Conservation (phyloP, 2,797 vertebrate genomes). For the Catostomus latipinnis region DNA sequence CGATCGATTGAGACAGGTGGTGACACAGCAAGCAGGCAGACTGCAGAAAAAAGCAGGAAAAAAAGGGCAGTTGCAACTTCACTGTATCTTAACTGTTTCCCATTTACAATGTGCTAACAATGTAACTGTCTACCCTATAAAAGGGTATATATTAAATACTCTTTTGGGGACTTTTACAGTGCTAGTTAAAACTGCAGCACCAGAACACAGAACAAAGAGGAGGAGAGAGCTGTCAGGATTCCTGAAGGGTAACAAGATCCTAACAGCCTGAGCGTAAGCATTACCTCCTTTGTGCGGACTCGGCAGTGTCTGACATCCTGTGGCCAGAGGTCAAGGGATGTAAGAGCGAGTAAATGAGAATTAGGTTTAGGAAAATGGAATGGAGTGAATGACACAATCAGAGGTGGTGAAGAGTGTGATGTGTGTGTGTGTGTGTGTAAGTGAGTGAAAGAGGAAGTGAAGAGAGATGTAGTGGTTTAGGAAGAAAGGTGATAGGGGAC, state of each 20-base stretch:
- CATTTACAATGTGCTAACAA: background rate
- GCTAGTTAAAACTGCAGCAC: slow-evolving; percentile 73
- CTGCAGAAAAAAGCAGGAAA: background rate
- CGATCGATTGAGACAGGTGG: too few relatives aligned
- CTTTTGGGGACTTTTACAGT: background rate
- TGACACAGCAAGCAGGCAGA: slow-evolving; percentile 13
- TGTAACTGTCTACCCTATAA: background rate
- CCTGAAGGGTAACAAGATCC: slow-evolving; percentile 85
- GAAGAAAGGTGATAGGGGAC: slow-evolving; percentile 77
- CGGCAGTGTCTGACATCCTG: slow-evolving; percentile 99
- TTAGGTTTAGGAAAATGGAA: slow-evolving; percentile 63
- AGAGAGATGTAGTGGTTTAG: slow-evolving; percentile 78
- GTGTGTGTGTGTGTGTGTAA: slow-evolving; percentile 71
- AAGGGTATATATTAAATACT: background rate
- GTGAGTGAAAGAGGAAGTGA: slow-evolving; percentile 73
- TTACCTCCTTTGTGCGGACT: slow-evolving; percentile 99
- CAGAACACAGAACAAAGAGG: slow-evolving; percentile 71
- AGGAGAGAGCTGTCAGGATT: slow-evolving; percentile 78
- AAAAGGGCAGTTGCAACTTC: background rate
- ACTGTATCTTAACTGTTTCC: background rate
- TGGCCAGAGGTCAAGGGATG: slow-evolving; percentile 86
- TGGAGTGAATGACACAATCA: slow-evolving; percentile 58
- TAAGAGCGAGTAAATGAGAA: slow-evolving; percentile 77
- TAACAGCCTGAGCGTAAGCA: slow-evolving; percentile 87
- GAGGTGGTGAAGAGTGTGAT: slow-evolving; percentile 42